These are phyloP conservation scores for Heliconius nattereri DNA, from an alignment of 1,140 invertebrate genomes.

Conservation along the genomic window DNA sequence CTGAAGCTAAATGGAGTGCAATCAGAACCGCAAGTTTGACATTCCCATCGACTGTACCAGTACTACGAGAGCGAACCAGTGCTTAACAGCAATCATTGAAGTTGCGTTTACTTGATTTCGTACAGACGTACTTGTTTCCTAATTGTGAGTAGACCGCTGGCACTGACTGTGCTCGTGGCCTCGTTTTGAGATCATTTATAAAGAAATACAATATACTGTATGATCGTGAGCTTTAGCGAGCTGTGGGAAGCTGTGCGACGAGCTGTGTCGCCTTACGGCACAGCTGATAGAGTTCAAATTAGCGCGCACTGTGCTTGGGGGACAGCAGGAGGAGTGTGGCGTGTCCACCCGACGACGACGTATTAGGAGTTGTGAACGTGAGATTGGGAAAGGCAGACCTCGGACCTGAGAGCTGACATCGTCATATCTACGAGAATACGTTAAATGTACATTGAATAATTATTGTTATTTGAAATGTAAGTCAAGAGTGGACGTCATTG, in stretches of 20 bases:
- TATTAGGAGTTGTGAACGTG: slow-evolving; percentile 63
- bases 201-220: slow-evolving; percentile 64
- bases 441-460: slow-evolving; percentile 34
- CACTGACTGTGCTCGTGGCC: slow-evolving; percentile 49
- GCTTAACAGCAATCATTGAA: too few relatives aligned
- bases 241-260: neutral
- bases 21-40: neutral
- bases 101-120: neutral
- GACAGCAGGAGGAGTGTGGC: slow-evolving; percentile 15
- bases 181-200: slow-evolving; percentile 63
- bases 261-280: neutral
- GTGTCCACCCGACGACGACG: slow-evolving; percentile 67
- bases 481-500: slow-evolving; percentile 5
- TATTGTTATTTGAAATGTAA: slow-evolving; percentile 26
- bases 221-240: slow-evolving; percentile 54
- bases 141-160: slow-evolving; percentile 25
- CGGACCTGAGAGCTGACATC: slow-evolving; percentile 50
- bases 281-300: neutral
- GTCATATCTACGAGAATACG: slow-evolving; percentile 39
- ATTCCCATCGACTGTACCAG: slow-evolving; percentile 8
- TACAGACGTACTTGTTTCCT: slow-evolving; percentile 20
- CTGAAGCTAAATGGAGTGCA: neutral
- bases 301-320: neutral
- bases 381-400: slow-evolving; percentile 56
- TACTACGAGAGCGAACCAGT: neutral